phyloP scores from a whole-genome alignment of 1,140 invertebrate genomes.

The Caerostris extrusa region DNA sequence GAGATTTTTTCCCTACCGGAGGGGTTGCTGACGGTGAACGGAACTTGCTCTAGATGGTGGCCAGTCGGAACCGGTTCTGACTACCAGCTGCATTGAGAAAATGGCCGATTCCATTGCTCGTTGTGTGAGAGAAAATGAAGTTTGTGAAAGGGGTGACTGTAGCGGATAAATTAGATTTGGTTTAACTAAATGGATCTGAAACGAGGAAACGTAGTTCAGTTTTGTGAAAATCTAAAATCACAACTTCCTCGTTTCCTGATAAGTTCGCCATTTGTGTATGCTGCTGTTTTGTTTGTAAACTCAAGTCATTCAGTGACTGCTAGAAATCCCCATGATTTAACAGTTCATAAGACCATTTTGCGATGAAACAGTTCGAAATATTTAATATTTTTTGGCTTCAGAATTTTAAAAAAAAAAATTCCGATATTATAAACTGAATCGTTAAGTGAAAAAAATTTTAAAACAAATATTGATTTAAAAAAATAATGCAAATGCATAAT shows the following conservation, averaged over 20 bases:
- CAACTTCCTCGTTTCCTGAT: conserved; percentile 63
- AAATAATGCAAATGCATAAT: too few species aligned
- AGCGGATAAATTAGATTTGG: conserved; percentile 14
- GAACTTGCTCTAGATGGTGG: conserved; percentile 64
- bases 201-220: conserved; percentile 57
- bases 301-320: too few species aligned
- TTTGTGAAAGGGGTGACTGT: conserved; percentile 50
- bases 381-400: too few species aligned
- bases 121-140: conserved; percentile 36
- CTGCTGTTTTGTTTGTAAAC: not conserved
- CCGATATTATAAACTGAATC: too few species aligned
- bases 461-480: too few species aligned
- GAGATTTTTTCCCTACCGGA: conserved; percentile 58
- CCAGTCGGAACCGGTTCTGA: conserved; percentile 72
- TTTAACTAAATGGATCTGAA: not conserved
- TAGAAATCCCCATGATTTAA: too few species aligned
- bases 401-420: too few species aligned
- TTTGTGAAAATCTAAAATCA: conserved; percentile 36
- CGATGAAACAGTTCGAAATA: too few species aligned
- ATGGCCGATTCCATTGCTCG: conserved; percentile 68
- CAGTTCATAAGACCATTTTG: too few species aligned
- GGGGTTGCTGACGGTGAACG: conserved; percentile 30
- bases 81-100: conserved; percentile 73
- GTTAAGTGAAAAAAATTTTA: too few species aligned
- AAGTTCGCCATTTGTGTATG: not conserved